phyloP scores from a whole-genome alignment of 1,140 invertebrate species.

The Euwallacea fornicatus region DNA sequence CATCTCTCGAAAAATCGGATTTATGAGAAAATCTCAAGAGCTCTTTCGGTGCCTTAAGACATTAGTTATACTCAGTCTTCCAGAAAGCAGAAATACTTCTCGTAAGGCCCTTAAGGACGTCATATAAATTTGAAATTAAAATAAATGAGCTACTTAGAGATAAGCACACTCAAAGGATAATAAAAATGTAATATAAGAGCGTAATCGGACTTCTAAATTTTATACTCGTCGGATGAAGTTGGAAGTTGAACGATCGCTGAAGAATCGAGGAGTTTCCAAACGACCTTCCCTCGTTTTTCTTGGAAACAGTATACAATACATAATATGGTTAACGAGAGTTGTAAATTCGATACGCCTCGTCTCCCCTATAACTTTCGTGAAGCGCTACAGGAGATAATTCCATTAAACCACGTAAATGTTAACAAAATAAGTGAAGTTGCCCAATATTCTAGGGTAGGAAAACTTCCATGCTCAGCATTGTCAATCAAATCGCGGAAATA shows the following conservation, averaged over 20 bases:
- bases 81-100: slow-evolving; percentile 22
- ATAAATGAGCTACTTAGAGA: slow-evolving; percentile 35
- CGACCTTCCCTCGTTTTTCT: no score
- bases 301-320: background rate
- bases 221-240: no score
- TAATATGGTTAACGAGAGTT: slow-evolving; percentile 3
- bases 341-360: background rate
- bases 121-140: slow-evolving; percentile 37
- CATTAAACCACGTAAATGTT: slow-evolving; percentile 3
- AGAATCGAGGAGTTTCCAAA: no score
- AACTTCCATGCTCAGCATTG: no score
- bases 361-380: background rate
- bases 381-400: background rate
- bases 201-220: slow-evolving; percentile 1
- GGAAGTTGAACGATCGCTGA: no score
- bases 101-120: slow-evolving; percentile 28
- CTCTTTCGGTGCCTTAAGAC: slow-evolving; percentile 10
- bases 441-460: no score
- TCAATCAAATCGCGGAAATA: no score
- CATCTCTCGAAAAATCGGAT: slow-evolving; percentile 9
- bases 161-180: slow-evolving; percentile 18
- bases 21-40: slow-evolving; percentile 14
- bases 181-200: slow-evolving; percentile 27
- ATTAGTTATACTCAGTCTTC: slow-evolving; percentile 23
- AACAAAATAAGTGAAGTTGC: background rate